These are phyloP conservation scores for Meloe dianella DNA, from an alignment of 2,888 invertebrate genomes.

Conservation along the genomic window DNA sequence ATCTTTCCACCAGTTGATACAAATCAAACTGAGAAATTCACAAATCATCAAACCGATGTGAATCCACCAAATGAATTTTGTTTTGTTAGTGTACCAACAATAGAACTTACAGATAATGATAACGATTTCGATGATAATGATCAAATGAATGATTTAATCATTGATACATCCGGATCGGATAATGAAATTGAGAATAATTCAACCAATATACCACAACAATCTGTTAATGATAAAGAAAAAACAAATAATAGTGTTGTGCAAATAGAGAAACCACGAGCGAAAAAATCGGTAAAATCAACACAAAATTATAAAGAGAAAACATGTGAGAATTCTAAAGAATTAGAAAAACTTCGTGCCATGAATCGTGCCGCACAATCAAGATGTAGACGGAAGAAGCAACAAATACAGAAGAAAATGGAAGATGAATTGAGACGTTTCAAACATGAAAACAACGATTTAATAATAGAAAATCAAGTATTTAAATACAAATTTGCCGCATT, in stretches of 20 bases:
- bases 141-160: slow-evolving; percentile 25
- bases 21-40: slow-evolving; percentile 27
- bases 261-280: slow-evolving; percentile 24
- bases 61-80: slow-evolving; percentile 24
- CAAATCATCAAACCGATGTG: slow-evolving; percentile 3
- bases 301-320: slow-evolving; percentile 10
- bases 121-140: slow-evolving; percentile 24
- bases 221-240: slow-evolving; percentile 39
- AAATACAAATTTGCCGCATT: slow-evolving; percentile 28
- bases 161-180: slow-evolving; percentile 28
- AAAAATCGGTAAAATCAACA: slow-evolving; percentile 6
- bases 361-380: slow-evolving; percentile 62
- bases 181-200: slow-evolving; percentile 22
- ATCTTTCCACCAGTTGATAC: slow-evolving; percentile 66
- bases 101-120: slow-evolving; percentile 18
- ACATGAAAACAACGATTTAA: slow-evolving; percentile 54
- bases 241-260: slow-evolving; percentile 19
- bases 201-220: slow-evolving; percentile 17
- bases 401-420: slow-evolving; percentile 62
- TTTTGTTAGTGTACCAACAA: slow-evolving; percentile 20
- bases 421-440: slow-evolving; percentile 59
- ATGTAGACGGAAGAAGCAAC: slow-evolving; percentile 64
- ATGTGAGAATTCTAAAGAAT: slow-evolving; percentile 30
- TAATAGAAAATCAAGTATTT: slow-evolving; percentile 59
- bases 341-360: slow-evolving; percentile 49